Percentiles rank a stretch among this genome's conserved stretches.
Evolutionary conservation across 2,888 invertebrate species (phyloP).

Genomic region (Philhelius pedissequus): DNA sequence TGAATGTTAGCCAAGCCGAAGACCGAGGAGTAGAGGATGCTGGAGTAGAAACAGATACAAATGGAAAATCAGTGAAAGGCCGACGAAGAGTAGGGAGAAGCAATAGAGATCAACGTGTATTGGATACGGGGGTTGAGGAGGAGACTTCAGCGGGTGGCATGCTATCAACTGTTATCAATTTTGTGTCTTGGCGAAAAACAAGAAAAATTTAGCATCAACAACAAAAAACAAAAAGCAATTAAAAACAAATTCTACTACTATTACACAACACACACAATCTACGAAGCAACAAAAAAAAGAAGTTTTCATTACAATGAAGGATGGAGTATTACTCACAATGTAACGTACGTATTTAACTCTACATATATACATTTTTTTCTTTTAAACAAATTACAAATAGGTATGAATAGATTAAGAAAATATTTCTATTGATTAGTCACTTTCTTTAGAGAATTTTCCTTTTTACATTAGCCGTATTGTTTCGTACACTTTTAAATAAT

Average conservation of each 20-base stretch:
- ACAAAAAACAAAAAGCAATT: slow-evolving; percentile 7
- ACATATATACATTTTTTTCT: not conserved
- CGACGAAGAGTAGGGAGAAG: slow-evolving; percentile 27
- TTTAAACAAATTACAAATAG: not conserved
- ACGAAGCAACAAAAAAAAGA: slow-evolving; percentile 18
- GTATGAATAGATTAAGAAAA: not conserved
- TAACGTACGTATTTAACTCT: slow-evolving; percentile 42
- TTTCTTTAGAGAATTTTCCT: no score
- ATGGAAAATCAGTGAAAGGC: slow-evolving; percentile 54
- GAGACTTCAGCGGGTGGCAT: slow-evolving; percentile 55
- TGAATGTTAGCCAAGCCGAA: slow-evolving; percentile 59
- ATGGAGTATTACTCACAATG: slow-evolving; percentile 52
- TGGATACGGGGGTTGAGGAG: slow-evolving; percentile 33
- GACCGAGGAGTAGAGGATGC: slow-evolving; percentile 6
- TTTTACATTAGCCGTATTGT: no score
- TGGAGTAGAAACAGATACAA: slow-evolving; percentile 21
- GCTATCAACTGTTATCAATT: slow-evolving; percentile 66
- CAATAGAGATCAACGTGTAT: slow-evolving; percentile 49
- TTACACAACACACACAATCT: slow-evolving; percentile 42
- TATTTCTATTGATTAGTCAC: no score
- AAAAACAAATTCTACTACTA: slow-evolving; percentile 37
- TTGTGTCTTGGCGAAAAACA: slow-evolving; percentile 76
- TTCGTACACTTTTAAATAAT: no score
- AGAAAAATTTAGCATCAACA: slow-evolving; percentile 69
- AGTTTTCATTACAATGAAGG: slow-evolving; percentile 5